These are phyloP conservation scores for Lophius americanus DNA, from an alignment of 2,797 vertebrate species.

Conservation along the genomic window DNA sequence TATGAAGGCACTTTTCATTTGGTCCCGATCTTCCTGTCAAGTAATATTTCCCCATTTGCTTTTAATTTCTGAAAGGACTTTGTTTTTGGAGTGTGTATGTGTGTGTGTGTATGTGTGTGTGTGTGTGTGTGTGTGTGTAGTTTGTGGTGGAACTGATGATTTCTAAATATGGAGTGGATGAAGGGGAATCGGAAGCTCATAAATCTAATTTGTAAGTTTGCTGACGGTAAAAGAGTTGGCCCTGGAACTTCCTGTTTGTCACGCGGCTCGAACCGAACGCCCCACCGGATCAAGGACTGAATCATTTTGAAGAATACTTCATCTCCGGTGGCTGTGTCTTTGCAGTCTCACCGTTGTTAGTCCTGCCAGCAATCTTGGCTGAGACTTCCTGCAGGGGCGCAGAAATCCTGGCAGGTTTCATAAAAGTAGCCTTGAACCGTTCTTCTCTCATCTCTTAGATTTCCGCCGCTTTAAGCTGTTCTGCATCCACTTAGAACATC, in stretches of 20 bases:
- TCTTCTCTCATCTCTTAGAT: slow-evolving; percentile 39
- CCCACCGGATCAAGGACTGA: slow-evolving; percentile 29
- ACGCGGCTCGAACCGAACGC: slow-evolving; percentile 14
- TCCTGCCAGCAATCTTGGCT: slow-evolving; percentile 35
- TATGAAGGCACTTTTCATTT: no score
- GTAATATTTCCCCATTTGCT: no score
- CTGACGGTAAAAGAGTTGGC: slow-evolving; percentile 11
- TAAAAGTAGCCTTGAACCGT: slow-evolving; percentile 39
- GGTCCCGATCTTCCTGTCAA: no score
- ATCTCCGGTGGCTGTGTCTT: slow-evolving; percentile 25
- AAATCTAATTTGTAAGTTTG: slow-evolving; percentile 32
- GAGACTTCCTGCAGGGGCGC: slow-evolving; percentile 35
- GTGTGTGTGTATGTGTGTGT: neutral
- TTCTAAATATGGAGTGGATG: slow-evolving; percentile 24
- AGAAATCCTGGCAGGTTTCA: slow-evolving; percentile 45
- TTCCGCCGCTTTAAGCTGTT: slow-evolving; percentile 60
- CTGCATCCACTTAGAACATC: slow-evolving; percentile 24
- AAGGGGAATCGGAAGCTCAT: slow-evolving; percentile 42
- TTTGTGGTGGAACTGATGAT: slow-evolving; percentile 18
- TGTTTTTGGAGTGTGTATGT: no score
- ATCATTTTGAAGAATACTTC: slow-evolving; percentile 7
- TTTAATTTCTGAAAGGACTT: no score
- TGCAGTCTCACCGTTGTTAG: slow-evolving; percentile 29
- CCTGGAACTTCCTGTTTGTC: neutral
- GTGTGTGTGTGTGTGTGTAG: slow-evolving; percentile 11